Evolutionary conservation across 53 echinoderm and acorn worm species (phyloP).

Genomic region (Stichopus horrens): DNA sequence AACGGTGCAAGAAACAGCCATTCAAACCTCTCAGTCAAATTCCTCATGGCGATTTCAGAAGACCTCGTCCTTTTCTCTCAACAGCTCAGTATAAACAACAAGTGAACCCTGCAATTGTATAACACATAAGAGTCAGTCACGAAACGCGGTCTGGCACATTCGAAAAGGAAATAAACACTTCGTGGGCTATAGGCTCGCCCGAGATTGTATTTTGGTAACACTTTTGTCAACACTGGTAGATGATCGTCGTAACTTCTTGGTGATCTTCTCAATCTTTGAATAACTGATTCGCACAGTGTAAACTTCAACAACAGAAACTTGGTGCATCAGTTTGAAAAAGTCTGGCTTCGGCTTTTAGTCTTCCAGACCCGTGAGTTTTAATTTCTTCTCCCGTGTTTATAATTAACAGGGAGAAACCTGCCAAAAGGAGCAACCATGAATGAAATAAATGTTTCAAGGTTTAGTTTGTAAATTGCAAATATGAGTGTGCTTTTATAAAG

Average conservation of each 20-base stretch:
- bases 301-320: neutral
- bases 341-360: neutral
- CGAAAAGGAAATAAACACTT: constrained; percentile 22
- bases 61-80: constrained; percentile 15
- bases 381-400: too few species aligned
- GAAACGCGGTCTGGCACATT: neutral
- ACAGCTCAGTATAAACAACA: constrained; percentile 37
- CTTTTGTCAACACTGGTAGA: neutral
- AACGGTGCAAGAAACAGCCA: constrained; percentile 17
- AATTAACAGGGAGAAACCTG: too few species aligned
- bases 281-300: neutral
- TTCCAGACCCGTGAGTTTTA: too few species aligned
- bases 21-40: constrained; percentile 17
- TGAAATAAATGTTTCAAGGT: too few species aligned
- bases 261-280: neutral
- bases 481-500: too few species aligned
- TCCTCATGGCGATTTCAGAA: constrained; percentile 31
- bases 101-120: constrained; percentile 3
- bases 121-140: neutral
- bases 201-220: constrained; percentile 1
- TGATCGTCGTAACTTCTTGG: neutral
- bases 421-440: too few species aligned
- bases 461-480: too few species aligned
- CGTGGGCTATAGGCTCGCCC: neutral
- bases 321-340: constrained; percentile 4